A percentile compares a stretch with the other conserved stretches of the same genome.
These are phyloP conservation scores for Clunio marinus DNA, from an alignment of 2,888 invertebrate species.

Conservation along the genomic window DNA sequence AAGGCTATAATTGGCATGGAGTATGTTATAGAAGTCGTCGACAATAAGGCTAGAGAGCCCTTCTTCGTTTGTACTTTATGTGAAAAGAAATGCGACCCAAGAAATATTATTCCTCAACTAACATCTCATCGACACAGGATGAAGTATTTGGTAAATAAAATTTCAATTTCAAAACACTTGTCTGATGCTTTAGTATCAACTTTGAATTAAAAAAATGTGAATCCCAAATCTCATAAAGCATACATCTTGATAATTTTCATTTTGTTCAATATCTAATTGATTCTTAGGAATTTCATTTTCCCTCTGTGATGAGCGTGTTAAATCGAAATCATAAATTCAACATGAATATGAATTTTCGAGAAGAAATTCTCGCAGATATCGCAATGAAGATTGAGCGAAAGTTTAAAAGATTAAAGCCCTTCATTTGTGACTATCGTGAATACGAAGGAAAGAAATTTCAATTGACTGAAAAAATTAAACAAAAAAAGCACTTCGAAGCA, in stretches of 20 bases:
- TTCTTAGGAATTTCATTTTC: conserved; percentile 38
- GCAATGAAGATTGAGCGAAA: conserved; percentile 66
- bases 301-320: conserved; percentile 40
- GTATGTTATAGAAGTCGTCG: conserved; percentile 69
- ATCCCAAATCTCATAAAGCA: no score
- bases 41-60: conserved; percentile 63
- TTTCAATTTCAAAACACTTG: conserved; percentile 6
- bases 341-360: conserved; percentile 45
- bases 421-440: conserved; percentile 62
- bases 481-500: conserved; percentile 64
- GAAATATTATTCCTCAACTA: conserved; percentile 73
- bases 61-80: conserved; percentile 74
- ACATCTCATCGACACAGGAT: conserved; percentile 71
- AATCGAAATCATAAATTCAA: conserved; percentile 48
- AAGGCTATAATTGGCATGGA: conserved; percentile 66
- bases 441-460: conserved; percentile 62
- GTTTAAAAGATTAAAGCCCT: conserved; percentile 65
- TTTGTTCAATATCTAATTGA: no score
- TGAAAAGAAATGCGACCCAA: conserved; percentile 71
- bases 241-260: no score
- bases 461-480: conserved; percentile 62
- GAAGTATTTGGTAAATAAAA: conserved; percentile 59
- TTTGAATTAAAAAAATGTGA: no score
- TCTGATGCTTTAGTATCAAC: conserved; percentile 46
- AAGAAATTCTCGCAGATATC: conserved; percentile 10